Percentiles rank a stretch among this genome's conserved stretches.
These are phyloP conservation scores for Ceyx cyanopectus DNA, from an alignment of 2,113 vertebrate genomes.

Conservation along the genomic window DNA sequence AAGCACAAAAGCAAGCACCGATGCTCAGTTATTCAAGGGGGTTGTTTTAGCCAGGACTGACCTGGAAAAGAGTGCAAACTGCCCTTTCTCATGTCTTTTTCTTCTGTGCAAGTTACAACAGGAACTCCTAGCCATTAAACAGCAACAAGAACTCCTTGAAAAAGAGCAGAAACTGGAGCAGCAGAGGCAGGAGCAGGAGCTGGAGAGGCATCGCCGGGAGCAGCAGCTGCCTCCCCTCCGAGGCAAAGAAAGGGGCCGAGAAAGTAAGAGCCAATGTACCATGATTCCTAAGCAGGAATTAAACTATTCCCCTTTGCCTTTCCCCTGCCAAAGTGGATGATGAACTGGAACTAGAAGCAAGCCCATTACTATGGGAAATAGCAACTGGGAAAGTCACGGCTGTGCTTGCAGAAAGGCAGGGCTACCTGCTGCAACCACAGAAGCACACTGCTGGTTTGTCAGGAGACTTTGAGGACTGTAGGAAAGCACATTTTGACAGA, in stretches of 20 bases:
- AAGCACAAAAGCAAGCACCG: not conserved
- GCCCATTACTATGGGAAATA: not conserved
- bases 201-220: constrained; percentile 91
- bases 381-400: not conserved
- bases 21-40: not conserved
- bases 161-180: constrained; percentile 96
- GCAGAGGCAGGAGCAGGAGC: constrained; percentile 94
- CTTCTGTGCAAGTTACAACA: constrained; percentile 93
- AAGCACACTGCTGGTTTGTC: not conserved
- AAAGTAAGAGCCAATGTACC: constrained; percentile 87
- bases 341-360: not conserved
- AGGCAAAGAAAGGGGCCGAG: constrained; percentile 93
- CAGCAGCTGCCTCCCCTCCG: constrained; percentile 90
- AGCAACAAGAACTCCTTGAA: constrained; percentile 95
- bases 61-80: constrained; percentile 58
- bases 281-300: constrained; percentile 5
- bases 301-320: constrained; percentile 1
- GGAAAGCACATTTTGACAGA: not conserved
- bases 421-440: not conserved
- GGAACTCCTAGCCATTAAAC: constrained; percentile 97
- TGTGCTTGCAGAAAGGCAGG: not conserved
- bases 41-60: constrained; percentile 30
- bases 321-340: not conserved
- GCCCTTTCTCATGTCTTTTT: constrained; percentile 80
- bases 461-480: not conserved